Evolutionary conservation across 2,113 vertebrate genomes (phyloP), one percentile per base, ranked within the genome.

Genomic region (Oxygymnocypris stewartii): DNA sequence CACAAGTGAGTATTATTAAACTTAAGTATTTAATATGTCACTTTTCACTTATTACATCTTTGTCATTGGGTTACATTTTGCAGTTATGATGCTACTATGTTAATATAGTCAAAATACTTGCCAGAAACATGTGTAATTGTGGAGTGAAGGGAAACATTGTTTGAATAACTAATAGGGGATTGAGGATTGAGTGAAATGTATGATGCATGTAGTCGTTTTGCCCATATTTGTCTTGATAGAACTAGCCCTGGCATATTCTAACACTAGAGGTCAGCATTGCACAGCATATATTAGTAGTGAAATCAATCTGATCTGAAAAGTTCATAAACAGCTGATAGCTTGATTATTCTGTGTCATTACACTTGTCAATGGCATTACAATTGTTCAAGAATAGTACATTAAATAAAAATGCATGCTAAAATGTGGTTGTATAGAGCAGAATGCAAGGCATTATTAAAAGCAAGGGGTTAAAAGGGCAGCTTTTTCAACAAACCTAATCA

Each of bases 211-310:
- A 23, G 69, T 20, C 9, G 18, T 10, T 73, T 73, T 35, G 35
- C 35, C 28, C 13, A 20, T 20, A 18, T 77, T 78, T 31, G 23
- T n/a, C 42, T 77, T 10, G 6, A 35, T 37, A 69, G 31, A 69
- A 18, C 6, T 16, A n/a, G n/a, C 25, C 12, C 4, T 35, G 16
- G 1, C 3, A 31, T 51, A n/a, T 54, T 78, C 25, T 51, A 54
- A 51, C 90, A 87, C 85, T 87, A 89, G 89, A 89, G 79, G 85
- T 77, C 87, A 89, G 57, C 35, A 82, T 87, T 42, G 42, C 18
- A 87, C 54, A 49, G 59, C 76, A 42, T 28, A n/a, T 20, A 71
- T 28, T 28, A 37, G 28, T 35, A 18, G n/a, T 44, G 57, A 63
- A 25, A 35, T 18, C 13, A 31, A 31, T 35, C 14, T 31, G 2